These are phyloP conservation scores for Oreotragus oreotragus DNA, from an alignment of 2,113 vertebrate genomes.

Conservation along the genomic window DNA sequence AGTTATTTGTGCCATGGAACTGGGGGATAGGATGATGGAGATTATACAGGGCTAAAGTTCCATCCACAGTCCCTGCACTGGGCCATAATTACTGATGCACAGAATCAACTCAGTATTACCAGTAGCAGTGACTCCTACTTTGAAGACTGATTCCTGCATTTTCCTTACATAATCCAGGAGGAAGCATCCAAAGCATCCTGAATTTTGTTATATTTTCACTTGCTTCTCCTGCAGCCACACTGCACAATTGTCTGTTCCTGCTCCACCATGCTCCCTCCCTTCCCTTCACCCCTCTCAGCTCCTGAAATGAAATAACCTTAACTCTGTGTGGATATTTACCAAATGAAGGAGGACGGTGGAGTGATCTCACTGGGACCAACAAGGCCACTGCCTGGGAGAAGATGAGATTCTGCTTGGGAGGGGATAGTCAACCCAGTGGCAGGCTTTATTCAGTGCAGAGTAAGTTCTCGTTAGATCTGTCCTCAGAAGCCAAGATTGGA, in stretches of 20 bases:
- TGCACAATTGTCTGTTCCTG: neutral
- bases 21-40: neutral
- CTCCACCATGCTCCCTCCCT: neutral
- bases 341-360: too few species aligned
- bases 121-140: too few species aligned
- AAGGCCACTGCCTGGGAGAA: neutral
- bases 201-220: neutral
- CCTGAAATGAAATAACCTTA: neutral
- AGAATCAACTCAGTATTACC: too few species aligned
- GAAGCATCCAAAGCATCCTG: too few species aligned
- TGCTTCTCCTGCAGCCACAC: neutral
- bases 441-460: neutral
- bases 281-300: neutral
- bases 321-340: neutral
- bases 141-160: neutral
- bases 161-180: rapidly evolving
- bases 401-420: neutral
- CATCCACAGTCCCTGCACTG: rapidly evolving
- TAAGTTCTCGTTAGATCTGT: neutral
- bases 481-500: neutral
- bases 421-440: neutral
- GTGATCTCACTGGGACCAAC: neutral
- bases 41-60: neutral
- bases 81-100: neutral
- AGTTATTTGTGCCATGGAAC: neutral